These are phyloP conservation scores for Drosophila ezoana DNA, from an alignment of 2,888 invertebrate species.

Conservation along the genomic window DNA sequence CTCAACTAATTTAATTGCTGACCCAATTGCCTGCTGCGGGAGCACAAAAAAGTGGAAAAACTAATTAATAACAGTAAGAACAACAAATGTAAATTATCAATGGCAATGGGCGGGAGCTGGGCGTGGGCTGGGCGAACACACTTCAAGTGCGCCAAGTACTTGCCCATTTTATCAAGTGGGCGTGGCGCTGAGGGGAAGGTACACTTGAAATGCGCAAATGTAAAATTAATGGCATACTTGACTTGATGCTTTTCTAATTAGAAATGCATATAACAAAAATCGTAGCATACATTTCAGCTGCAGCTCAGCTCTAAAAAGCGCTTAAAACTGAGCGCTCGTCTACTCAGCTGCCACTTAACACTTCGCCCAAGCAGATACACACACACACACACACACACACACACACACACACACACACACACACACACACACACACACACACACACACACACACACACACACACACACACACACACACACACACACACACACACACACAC, in stretches of 20 bases:
- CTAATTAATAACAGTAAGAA: conserved; percentile 60
- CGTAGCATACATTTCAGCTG: conserved; percentile 50
- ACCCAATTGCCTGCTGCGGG: conserved; percentile 58
- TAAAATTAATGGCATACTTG: conserved; percentile 76
- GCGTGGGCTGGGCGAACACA: conserved; percentile 7
- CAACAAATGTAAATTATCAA: conserved; percentile 32
- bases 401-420: conserved; percentile 6
- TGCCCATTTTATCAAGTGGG: conserved; percentile 49
- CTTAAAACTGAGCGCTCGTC: conserved; percentile 54
- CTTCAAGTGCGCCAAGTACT: conserved; percentile 37
- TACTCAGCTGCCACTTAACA: conserved; percentile 64
- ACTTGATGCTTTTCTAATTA: conserved; percentile 74
- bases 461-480: conserved; percentile 13
- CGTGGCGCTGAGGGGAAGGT: conserved; percentile 30
- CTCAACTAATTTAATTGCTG: conserved; percentile 54
- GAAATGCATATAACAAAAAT: conserved; percentile 71
- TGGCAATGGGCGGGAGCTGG: neutral
- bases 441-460: conserved; percentile 16
- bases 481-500: conserved; percentile 4
- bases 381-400: conserved; percentile 12
- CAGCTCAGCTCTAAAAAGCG: conserved; percentile 39
- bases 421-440: conserved; percentile 10
- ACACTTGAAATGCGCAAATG: conserved; percentile 72
- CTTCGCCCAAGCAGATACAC: conserved; percentile 34
- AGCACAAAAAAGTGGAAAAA: conserved; percentile 29